A percentile compares a stretch with the other conserved stretches of the same genome.
Conservation (phyloP, 2,797 vertebrate genomes). For the Martes flavigula region DNA sequence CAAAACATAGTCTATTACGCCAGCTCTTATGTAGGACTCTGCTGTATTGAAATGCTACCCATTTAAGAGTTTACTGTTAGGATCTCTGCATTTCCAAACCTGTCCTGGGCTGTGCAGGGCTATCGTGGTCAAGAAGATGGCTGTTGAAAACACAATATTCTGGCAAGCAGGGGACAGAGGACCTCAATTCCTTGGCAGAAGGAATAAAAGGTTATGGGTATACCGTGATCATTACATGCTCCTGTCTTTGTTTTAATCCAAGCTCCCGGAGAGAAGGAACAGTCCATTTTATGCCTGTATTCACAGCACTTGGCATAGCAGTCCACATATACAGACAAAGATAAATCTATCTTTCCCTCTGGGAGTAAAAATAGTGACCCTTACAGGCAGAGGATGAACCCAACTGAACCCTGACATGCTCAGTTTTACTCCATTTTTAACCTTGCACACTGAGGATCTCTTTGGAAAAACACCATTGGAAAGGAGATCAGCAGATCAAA, state of each 20-base stretch:
- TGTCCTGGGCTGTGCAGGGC: neutral
- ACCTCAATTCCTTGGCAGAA: neutral
- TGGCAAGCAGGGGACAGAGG: neutral
- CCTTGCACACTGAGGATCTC: neutral
- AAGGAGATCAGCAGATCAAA: neutral
- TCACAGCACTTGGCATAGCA: neutral
- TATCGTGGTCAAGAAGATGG: neutral
- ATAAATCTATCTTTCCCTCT: neutral
- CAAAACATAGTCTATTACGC: neutral
- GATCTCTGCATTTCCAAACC: neutral
- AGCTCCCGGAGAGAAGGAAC: neutral
- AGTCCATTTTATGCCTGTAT: neutral
- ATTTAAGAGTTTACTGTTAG: neutral
- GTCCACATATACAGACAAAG: neutral
- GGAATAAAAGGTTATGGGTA: neutral
- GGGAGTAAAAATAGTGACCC: neutral
- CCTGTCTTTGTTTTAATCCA: neutral
- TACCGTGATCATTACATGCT: neutral
- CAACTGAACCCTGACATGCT: neutral
- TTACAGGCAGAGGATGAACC: neutral
- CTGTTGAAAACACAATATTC: neutral
- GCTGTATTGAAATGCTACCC: neutral
- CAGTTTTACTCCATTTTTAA: neutral
- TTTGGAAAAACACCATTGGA: neutral
- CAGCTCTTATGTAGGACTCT: neutral